Conservation (phyloP, 2,888 invertebrate genomes). For the Aphodius sticticus region DNA sequence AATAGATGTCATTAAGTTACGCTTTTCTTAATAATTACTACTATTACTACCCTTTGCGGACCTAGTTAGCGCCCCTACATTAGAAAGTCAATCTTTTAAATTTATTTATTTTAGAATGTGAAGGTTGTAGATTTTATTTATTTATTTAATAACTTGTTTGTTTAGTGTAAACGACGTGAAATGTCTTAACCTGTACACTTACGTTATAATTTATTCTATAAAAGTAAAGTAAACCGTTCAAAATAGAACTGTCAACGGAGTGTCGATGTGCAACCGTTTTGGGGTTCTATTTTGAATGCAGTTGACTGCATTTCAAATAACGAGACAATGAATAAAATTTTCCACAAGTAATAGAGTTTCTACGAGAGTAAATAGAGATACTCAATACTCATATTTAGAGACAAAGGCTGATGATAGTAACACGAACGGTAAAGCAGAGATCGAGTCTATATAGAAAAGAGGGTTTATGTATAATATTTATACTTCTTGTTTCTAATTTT, state of each 20-base stretch:
- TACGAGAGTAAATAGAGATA: slow-evolving; percentile 41
- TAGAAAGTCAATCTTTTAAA: not conserved
- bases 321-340: slow-evolving; percentile 14
- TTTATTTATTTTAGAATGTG: slow-evolving; percentile 4
- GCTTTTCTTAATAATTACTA: slow-evolving; percentile 24
- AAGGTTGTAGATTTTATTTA: not conserved
- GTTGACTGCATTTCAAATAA: slow-evolving; percentile 39
- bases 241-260: no score
- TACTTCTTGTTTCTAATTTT: slow-evolving; percentile 4
- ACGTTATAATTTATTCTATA: not conserved
- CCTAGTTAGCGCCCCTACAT: not conserved
- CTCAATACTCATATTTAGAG: slow-evolving; percentile 58
- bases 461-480: not conserved
- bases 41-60: not conserved
- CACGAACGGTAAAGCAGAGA: slow-evolving; percentile 33
- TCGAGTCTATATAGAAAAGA: slow-evolving; percentile 19
- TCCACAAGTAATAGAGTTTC: not conserved
- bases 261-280: no score
- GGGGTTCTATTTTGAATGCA: not conserved
- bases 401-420: slow-evolving; percentile 55
- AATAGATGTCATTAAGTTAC: slow-evolving; percentile 23
- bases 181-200: no score
- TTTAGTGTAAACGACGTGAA: not conserved
- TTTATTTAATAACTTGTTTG: not conserved
- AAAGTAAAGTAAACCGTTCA: not conserved